Evolutionary conservation across 2,888 invertebrate species (phyloP).

Genomic region (Pherbina coryleti): DNA sequence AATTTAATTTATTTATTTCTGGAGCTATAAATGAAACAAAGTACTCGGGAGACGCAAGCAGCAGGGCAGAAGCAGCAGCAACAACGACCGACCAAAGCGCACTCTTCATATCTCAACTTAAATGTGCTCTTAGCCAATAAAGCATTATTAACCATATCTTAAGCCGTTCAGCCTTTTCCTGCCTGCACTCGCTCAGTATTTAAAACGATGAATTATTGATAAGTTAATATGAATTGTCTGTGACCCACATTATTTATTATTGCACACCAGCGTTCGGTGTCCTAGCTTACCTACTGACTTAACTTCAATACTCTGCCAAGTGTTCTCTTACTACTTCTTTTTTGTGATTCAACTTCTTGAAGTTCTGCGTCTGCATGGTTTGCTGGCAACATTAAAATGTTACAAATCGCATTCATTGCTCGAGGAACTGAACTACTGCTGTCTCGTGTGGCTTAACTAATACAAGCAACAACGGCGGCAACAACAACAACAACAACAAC

Average conservation of each 20-base stretch:
- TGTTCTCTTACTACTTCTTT: background rate
- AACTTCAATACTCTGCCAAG: background rate
- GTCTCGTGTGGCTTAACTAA: background rate
- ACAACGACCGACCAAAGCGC: too few relatives aligned
- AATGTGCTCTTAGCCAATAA: too few relatives aligned
- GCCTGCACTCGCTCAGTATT: slow-evolving; percentile 31
- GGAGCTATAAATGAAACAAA: too few relatives aligned
- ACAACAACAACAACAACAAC: slow-evolving; percentile 14
- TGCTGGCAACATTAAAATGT: slow-evolving; percentile 26
- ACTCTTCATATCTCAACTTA: too few relatives aligned
- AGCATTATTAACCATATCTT: background rate
- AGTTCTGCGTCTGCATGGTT: background rate
- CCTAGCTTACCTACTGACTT: slow-evolving; percentile 9
- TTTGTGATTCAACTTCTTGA: background rate
- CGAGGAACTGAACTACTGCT: background rate
- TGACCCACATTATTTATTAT: slow-evolving; percentile 55
- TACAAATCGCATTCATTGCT: slow-evolving; percentile 30
- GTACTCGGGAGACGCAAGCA: too few relatives aligned
- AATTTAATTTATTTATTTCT: too few relatives aligned
- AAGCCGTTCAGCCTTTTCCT: slow-evolving; percentile 6
- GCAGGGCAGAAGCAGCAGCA: too few relatives aligned
- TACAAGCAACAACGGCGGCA: too few relatives aligned
- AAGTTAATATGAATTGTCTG: slow-evolving; percentile 53
- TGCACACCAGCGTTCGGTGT: slow-evolving; percentile 29
- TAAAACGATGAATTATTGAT: slow-evolving; percentile 53